Evolutionary conservation across 2,888 invertebrate genomes (phyloP).

Genomic region (Pteria penguin): DNA sequence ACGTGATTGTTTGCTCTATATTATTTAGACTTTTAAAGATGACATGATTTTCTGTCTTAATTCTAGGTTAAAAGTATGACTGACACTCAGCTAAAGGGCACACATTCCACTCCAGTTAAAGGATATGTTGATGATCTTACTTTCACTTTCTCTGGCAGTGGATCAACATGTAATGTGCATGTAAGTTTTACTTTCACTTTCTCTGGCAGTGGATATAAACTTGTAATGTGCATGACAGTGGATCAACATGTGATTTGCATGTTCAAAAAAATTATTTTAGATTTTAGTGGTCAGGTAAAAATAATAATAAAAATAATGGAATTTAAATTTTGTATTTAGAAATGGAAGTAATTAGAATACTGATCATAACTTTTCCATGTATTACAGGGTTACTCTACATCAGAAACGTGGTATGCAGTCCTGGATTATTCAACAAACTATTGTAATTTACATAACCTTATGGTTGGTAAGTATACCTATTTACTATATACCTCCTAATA

Average conservation of each 20-base stretch:
- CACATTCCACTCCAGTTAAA: constrained; percentile 73
- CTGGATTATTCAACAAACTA: constrained; percentile 77
- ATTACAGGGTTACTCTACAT: constrained; percentile 71
- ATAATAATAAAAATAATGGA: background rate
- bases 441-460: constrained; percentile 76
- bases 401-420: constrained; percentile 76
- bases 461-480: constrained; percentile 73
- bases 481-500: too few relatives aligned
- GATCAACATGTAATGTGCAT: constrained; percentile 44
- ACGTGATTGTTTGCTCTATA: too few relatives aligned
- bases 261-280: too few relatives aligned
- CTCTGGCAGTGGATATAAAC: constrained; percentile 25
- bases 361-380: too few relatives aligned
- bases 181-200: constrained; percentile 68
- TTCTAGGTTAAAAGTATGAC: constrained; percentile 31
- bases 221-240: constrained; percentile 49
- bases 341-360: too few relatives aligned
- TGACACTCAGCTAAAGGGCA: constrained; percentile 58
- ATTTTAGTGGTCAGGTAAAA: too few relatives aligned
- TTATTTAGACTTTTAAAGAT: background rate
- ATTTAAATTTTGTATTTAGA: too few relatives aligned
- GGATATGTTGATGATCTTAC: constrained; percentile 74
- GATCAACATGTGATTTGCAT: too few relatives aligned
- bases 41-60: background rate
- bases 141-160: constrained; percentile 59